phyloP scores from a whole-genome alignment of 1,140 invertebrate genomes.

The Trichogramma pretiosum region DNA sequence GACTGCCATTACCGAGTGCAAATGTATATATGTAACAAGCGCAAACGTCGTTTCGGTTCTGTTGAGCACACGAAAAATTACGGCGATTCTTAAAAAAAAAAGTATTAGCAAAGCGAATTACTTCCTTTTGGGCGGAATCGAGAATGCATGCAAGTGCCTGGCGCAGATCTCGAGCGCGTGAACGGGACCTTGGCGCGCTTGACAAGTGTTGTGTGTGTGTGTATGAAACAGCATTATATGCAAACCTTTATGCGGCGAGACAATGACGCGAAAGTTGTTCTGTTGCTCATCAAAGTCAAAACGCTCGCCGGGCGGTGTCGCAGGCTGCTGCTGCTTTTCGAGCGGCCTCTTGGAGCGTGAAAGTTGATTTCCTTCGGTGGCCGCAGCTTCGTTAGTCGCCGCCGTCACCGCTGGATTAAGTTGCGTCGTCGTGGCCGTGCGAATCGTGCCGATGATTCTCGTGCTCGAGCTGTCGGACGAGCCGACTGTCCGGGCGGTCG shows the following conservation, averaged over 20 bases:
- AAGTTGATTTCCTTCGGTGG: slow-evolving; percentile 16
- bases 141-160: too few relatives aligned
- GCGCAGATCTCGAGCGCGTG: too few relatives aligned
- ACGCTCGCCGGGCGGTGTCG: not conserved
- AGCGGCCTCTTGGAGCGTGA: not conserved
- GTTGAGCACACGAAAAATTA: too few relatives aligned
- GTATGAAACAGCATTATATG: not conserved
- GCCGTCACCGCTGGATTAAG: too few relatives aligned
- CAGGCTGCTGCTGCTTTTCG: not conserved
- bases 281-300: slow-evolving; percentile 12
- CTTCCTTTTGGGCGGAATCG: too few relatives aligned
- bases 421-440: slow-evolving; percentile 3
- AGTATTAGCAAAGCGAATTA: too few relatives aligned
- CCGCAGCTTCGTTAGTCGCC: too few relatives aligned
- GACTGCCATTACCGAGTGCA: too few relatives aligned
- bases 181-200: not conserved
- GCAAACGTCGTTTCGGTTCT: too few relatives aligned
- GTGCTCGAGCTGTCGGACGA: not conserved
- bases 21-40: too few relatives aligned
- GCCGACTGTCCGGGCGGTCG: too few relatives aligned
- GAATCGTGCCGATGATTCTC: not conserved
- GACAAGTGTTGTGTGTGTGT: not conserved
- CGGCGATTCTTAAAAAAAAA: too few relatives aligned
- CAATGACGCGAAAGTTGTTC: slow-evolving; percentile 18
- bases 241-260: slow-evolving; percentile 27